Conservation (phyloP, 2,888 invertebrate genomes). For the Drepana falcataria region DNA sequence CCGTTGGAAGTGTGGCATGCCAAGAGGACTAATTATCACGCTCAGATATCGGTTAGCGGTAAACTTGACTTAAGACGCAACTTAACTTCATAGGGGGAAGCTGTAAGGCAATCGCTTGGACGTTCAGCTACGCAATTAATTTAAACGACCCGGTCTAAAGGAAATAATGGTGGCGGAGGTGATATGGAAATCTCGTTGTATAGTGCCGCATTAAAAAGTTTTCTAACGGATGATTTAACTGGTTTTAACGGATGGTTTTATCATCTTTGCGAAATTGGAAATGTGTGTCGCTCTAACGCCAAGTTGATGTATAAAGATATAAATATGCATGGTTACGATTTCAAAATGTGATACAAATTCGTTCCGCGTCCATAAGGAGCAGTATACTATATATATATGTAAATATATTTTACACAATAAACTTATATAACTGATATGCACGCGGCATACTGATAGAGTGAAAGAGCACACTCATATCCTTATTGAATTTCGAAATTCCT, state of each 20-base stretch:
- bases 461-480: neutral
- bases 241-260: neutral
- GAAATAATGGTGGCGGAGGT: neutral
- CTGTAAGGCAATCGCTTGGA: neutral
- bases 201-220: neutral
- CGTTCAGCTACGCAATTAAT: slow-evolving; percentile 1
- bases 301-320: neutral
- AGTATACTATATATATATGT: neutral
- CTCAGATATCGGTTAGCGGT: slow-evolving; percentile 25
- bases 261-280: neutral
- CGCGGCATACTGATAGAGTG: slow-evolving; percentile 1
- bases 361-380: no score
- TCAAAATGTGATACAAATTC: no score
- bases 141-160: neutral
- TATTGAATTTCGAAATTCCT: neutral
- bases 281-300: neutral
- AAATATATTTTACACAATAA: neutral
- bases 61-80: slow-evolving; percentile 6
- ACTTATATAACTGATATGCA: neutral
- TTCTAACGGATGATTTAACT: neutral
- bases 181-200: neutral
- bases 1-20: slow-evolving; percentile 18
- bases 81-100: slow-evolving; percentile 1
- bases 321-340: neutral
- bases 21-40: slow-evolving; percentile 34